These are phyloP conservation scores for Oscheius onirici DNA, from an alignment of 2,888 invertebrate species.

Conservation along the genomic window DNA sequence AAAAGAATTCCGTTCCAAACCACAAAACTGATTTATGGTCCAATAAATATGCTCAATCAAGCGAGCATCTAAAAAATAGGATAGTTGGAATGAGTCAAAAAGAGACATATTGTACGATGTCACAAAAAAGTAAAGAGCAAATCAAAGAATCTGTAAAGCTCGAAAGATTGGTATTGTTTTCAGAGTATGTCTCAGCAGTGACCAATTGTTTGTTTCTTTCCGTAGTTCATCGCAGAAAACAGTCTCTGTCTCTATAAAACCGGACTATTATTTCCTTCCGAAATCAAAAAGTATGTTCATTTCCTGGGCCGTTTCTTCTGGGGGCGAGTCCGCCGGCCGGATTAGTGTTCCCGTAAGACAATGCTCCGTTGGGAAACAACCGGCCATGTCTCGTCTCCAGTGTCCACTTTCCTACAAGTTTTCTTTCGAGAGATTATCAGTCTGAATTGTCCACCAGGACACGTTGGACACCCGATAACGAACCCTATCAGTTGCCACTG, in stretches of 20 bases:
- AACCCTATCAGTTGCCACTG: background rate
- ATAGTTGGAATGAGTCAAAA: too few species aligned
- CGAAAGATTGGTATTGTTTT: background rate
- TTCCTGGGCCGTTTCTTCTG: background rate
- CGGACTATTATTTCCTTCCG: background rate
- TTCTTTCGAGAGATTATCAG: too few species aligned
- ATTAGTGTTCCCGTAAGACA: conserved; percentile 1
- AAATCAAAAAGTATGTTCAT: too few species aligned
- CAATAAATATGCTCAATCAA: too few species aligned
- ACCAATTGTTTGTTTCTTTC: background rate
- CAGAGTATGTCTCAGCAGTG: background rate
- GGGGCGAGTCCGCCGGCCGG: background rate
- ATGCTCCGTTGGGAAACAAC: conserved; percentile 1
- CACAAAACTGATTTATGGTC: background rate
- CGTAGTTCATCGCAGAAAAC: background rate
- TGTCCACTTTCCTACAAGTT: background rate
- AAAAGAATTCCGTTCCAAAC: background rate
- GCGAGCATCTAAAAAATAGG: too few species aligned
- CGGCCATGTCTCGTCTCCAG: background rate
- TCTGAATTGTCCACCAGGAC: too few species aligned
- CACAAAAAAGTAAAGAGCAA: too few species aligned
- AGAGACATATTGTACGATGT: too few species aligned
- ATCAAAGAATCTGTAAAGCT: too few species aligned
- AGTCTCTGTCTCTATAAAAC: background rate
- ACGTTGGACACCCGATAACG: too few species aligned